Percentiles rank a stretch among this genome's conserved stretches.
These are phyloP conservation scores for Eulemur albifrons DNA, from an alignment of 2,797 vertebrate genomes.

Conservation along the genomic window DNA sequence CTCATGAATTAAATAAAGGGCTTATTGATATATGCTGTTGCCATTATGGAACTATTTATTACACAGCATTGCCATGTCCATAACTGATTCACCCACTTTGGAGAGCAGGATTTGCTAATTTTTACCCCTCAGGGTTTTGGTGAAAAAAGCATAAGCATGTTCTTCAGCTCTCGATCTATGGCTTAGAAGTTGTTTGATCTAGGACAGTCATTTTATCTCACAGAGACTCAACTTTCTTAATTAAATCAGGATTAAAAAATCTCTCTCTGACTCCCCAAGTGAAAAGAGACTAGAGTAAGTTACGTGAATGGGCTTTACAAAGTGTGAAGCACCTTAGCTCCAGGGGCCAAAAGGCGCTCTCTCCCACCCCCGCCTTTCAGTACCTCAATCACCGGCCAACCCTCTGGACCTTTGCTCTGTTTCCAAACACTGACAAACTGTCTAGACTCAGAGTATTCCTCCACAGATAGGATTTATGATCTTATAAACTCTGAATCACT, in stretches of 20 bases:
- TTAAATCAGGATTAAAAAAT: not conserved
- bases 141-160: not conserved
- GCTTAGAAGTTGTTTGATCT: not conserved
- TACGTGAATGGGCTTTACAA: not conserved
- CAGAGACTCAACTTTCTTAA: not conserved
- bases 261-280: not conserved
- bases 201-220: not conserved
- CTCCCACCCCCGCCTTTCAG: accelerated
- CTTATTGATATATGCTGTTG: not conserved
- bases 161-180: not conserved
- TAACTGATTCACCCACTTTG: not conserved
- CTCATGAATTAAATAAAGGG: not conserved
- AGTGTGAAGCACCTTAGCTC: not conserved
- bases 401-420: not conserved
- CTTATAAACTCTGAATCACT: constrained; percentile 77
- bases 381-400: accelerated
- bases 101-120: not conserved
- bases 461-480: constrained; percentile 73
- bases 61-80: not conserved
- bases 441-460: constrained; percentile 34
- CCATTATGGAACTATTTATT: not conserved
- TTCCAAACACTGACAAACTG: constrained; percentile 2
- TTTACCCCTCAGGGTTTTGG: not conserved
- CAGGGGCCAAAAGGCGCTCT: not conserved
- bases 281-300: not conserved